Percentiles rank a stretch among this genome's conserved stretches.
Conservation (phyloP, 2,797 vertebrate genomes). For the Chelon auratus region DNA sequence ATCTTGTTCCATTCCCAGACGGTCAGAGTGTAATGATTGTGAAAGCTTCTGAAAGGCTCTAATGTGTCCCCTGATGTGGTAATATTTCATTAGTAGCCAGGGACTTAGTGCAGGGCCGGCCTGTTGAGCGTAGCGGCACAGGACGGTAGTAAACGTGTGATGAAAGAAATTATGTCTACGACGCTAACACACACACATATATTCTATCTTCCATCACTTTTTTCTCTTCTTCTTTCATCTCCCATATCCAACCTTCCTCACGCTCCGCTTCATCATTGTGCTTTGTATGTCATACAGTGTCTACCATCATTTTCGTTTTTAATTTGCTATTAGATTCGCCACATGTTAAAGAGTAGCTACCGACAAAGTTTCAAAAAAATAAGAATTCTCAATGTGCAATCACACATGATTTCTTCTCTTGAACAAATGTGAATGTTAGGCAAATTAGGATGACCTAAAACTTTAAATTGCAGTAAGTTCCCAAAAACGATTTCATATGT, state of each 20-base stretch:
- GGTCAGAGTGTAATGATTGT: constrained; percentile 57
- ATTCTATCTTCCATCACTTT: background rate
- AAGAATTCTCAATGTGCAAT: background rate
- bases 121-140: constrained; percentile 43
- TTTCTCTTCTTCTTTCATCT: background rate
- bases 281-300: background rate
- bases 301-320: background rate
- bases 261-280: background rate
- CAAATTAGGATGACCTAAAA: background rate
- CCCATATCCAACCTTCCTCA: background rate
- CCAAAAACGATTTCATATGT: no score
- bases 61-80: constrained; percentile 48
- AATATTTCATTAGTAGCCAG: constrained; percentile 60
- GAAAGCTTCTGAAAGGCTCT: constrained; percentile 61
- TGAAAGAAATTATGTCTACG: constrained; percentile 51
- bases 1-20: constrained; percentile 57
- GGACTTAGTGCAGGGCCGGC: constrained; percentile 31
- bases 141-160: constrained; percentile 48
- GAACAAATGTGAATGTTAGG: background rate
- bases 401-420: background rate
- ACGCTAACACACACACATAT: background rate
- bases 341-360: background rate
- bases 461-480: no score
- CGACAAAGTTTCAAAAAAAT: no score
- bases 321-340: no score